These are phyloP conservation scores for Hystrix cristata DNA, from an alignment of 2,113 vertebrate species.

Conservation along the genomic window DNA sequence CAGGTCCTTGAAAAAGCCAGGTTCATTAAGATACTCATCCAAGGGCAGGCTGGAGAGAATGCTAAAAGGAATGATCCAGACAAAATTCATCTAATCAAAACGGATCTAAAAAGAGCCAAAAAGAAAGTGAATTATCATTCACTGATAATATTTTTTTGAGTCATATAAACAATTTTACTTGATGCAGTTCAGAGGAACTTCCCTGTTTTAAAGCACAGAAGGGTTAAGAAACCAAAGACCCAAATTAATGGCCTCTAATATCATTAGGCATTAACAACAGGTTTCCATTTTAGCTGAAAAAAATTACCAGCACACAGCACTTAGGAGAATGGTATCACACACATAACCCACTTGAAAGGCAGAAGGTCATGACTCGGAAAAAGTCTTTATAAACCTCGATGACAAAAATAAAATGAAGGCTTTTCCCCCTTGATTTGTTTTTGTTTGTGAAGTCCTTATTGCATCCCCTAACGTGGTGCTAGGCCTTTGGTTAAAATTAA, in stretches of 20 bases:
- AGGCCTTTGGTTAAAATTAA: slow-evolving; percentile 80
- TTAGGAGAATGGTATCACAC: slow-evolving; percentile 39
- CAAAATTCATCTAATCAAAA: slow-evolving; percentile 65
- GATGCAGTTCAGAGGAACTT: slow-evolving; percentile 40
- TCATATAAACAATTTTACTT: slow-evolving; percentile 65
- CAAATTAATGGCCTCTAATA: slow-evolving; percentile 63
- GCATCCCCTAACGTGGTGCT: slow-evolving; percentile 63
- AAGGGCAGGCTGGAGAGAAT: slow-evolving; percentile 62
- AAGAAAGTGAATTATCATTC: slow-evolving; percentile 59
- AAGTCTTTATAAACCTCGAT: slow-evolving; percentile 53
- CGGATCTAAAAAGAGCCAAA: slow-evolving; percentile 59
- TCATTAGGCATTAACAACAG: slow-evolving; percentile 49
- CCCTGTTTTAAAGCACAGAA: slow-evolving; percentile 11
- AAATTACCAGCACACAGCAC: slow-evolving; percentile 35
- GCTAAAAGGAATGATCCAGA: slow-evolving; percentile 70
- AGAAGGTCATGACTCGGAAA: slow-evolving; percentile 53
- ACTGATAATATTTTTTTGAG: slow-evolving; percentile 52
- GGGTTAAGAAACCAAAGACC: slow-evolving; percentile 69
- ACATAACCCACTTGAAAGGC: slow-evolving; percentile 32
- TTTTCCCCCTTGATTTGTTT: background rate
- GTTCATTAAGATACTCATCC: slow-evolving; percentile 36
- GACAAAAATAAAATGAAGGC: slow-evolving; percentile 57
- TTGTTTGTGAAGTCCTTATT: slow-evolving; percentile 35
- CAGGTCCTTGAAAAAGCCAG: slow-evolving; percentile 56
- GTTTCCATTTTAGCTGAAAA: slow-evolving; percentile 60